phyloP scores from a whole-genome alignment of 2,797 vertebrate species.

The Eidolon dupreanum region DNA sequence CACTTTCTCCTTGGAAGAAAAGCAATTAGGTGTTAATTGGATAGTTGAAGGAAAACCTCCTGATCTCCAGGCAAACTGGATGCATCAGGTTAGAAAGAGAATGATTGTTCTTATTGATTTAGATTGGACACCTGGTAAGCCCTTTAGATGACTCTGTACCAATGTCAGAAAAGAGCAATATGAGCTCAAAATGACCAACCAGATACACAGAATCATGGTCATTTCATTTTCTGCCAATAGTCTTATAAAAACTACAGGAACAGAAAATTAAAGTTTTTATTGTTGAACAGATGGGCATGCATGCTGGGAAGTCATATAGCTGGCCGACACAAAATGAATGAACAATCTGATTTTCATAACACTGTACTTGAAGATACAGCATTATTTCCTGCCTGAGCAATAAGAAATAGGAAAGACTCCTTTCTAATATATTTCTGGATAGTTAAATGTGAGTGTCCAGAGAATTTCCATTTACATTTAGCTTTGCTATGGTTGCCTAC shows the following conservation, averaged over 20 bases:
- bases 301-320: conserved; percentile 50
- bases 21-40: conserved; percentile 61
- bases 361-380: conserved; percentile 52
- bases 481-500: not conserved
- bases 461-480: conserved; percentile 47
- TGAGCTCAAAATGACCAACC: conserved; percentile 60
- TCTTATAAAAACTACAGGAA: conserved; percentile 60
- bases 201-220: conserved; percentile 39
- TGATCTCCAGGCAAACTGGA: conserved; percentile 52
- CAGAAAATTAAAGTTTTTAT: conserved; percentile 70
- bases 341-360: conserved; percentile 57
- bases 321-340: conserved; percentile 32
- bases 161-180: conserved; percentile 45
- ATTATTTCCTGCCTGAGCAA: conserved; percentile 57
- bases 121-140: conserved; percentile 48
- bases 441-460: conserved; percentile 43
- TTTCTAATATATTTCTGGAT: conserved; percentile 48
- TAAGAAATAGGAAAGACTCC: conserved; percentile 47
- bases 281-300: conserved; percentile 63
- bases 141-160: not conserved
- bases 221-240: conserved; percentile 61
- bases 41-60: conserved; percentile 49
- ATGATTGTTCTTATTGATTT: conserved; percentile 49
- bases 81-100: conserved; percentile 39
- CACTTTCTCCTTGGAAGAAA: conserved; percentile 57